A percentile compares a stretch with the other conserved stretches of the same genome.
Conservation (phyloP, 2,888 invertebrate genomes). For the Ophioninae sp. region DNA sequence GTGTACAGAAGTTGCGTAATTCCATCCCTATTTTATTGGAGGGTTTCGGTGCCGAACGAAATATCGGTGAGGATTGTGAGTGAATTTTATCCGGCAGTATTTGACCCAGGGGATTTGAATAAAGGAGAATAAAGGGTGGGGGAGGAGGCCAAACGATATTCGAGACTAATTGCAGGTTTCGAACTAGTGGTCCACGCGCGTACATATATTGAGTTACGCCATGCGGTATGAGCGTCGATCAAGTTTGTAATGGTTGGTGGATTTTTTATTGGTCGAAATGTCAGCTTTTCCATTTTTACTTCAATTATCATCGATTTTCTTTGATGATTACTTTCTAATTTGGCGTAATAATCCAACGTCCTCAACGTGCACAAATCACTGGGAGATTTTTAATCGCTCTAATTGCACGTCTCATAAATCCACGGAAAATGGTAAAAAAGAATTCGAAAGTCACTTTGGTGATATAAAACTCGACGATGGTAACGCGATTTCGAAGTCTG, state of each 20-base stretch:
- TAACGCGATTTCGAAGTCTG: slow-evolving; percentile 24
- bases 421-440: background rate
- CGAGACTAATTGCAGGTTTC: background rate
- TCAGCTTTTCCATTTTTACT: background rate
- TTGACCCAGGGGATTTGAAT: background rate
- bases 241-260: background rate
- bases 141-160: background rate
- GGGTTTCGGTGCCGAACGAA: background rate
- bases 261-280: background rate
- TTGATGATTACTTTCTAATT: background rate
- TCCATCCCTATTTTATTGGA: background rate
- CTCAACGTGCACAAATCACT: background rate
- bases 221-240: background rate
- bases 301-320: background rate
- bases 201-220: background rate
- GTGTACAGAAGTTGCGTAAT: background rate
- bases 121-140: background rate
- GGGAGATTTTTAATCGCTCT: background rate
- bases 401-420: background rate
- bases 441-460: slow-evolving; percentile 1
- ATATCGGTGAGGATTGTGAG: background rate
- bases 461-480: slow-evolving; percentile 23
- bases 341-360: background rate
- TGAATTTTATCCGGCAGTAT: background rate
- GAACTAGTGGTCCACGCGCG: background rate